phyloP scores from a whole-genome alignment of 2,113 vertebrate species.

The Dicentrarchus labrax region DNA sequence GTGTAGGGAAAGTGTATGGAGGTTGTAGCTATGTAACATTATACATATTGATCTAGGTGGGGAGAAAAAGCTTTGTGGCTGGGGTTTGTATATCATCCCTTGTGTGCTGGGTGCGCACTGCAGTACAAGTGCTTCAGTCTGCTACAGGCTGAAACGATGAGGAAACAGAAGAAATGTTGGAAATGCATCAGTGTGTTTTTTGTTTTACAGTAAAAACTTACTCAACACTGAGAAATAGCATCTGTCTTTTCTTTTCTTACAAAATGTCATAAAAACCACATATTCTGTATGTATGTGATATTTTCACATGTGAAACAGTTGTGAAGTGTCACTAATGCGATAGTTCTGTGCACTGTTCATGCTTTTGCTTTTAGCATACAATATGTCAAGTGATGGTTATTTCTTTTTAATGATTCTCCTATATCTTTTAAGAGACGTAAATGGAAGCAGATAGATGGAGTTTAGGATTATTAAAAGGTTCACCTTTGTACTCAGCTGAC shows the following conservation, averaged over 20 bases:
- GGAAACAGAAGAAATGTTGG: not conserved
- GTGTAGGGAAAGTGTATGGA: not conserved
- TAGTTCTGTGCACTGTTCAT: not conserved
- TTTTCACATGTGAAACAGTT: too few species aligned
- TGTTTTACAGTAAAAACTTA: not conserved
- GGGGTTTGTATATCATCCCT: conserved; percentile 18
- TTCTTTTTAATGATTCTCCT: conserved; percentile 22
- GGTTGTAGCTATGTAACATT: conserved; percentile 33
- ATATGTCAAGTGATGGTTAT: conserved; percentile 1
- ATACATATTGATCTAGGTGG: conserved; percentile 43
- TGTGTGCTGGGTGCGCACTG: conserved; percentile 10
- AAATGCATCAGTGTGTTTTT: not conserved
- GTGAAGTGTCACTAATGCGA: not conserved
- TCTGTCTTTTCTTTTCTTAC: not conserved
- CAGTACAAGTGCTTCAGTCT: not conserved
- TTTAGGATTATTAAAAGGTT: conserved; percentile 13
- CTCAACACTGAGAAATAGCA: not conserved
- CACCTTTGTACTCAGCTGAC: conserved; percentile 6
- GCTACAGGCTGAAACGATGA: not conserved
- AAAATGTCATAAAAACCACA: too few species aligned
- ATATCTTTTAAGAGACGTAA: conserved; percentile 8
- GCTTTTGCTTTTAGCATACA: not conserved
- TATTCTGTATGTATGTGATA: too few species aligned
- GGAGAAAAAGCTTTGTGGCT: not conserved
- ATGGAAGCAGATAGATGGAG: conserved; percentile 9